Percentiles rank a stretch among this genome's conserved stretches.
Conservation (phyloP, 2,888 invertebrate genomes). For the Chaitophorus viminalis region DNA sequence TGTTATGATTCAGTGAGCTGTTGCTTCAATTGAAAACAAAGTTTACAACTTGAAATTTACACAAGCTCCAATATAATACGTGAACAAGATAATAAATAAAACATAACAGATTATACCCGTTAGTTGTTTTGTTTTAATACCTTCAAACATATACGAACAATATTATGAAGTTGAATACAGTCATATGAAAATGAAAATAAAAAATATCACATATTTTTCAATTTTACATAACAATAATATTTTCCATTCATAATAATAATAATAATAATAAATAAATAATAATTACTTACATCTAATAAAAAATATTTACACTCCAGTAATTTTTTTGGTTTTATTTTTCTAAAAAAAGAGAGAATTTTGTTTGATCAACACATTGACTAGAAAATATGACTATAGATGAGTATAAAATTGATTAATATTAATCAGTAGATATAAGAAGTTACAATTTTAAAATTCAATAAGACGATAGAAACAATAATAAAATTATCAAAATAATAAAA, state of each 20-base stretch:
- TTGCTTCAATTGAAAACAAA: neutral
- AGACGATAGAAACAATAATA: neutral
- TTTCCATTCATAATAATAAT: slow-evolving; percentile 21
- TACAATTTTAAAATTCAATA: neutral
- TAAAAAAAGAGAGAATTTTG: slow-evolving; percentile 6
- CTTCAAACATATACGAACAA: neutral
- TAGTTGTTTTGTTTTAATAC: neutral
- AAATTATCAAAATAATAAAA: slow-evolving; percentile 24
- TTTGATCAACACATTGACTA: slow-evolving; percentile 58
- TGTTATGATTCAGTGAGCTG: neutral
- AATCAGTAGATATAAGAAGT: neutral
- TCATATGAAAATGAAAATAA: slow-evolving; percentile 47
- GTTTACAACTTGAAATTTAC: slow-evolving; percentile 24
- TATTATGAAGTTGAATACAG: neutral
- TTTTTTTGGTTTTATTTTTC: neutral
- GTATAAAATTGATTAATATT: slow-evolving; percentile 34
- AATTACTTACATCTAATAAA: neutral
- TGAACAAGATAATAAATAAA: neutral
- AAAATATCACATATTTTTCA: slow-evolving; percentile 57
- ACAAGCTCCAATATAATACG: neutral
- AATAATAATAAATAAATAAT: slow-evolving; percentile 15
- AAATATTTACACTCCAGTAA: slow-evolving; percentile 10
- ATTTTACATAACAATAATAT: slow-evolving; percentile 31
- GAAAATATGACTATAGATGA: slow-evolving; percentile 27
- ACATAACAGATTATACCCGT: neutral